A percentile compares a stretch with the other conserved stretches of the same genome.
phyloP scores from a whole-genome alignment of 2,113 vertebrate species.

The Passer domesticus region DNA sequence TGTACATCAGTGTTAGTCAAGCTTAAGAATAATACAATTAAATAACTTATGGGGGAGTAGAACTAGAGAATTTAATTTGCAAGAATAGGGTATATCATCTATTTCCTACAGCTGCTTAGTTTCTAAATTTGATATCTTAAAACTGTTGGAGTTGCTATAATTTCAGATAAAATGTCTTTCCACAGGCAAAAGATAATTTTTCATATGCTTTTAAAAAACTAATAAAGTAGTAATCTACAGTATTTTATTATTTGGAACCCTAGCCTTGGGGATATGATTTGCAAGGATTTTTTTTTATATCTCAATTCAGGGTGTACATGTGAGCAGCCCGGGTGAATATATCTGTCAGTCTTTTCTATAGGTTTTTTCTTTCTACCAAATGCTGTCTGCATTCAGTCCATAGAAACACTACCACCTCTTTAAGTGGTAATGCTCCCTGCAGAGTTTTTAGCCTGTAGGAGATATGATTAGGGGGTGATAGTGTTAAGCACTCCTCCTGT shows the following conservation, averaged over 20 bases:
- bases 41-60: constrained; percentile 49
- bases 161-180: constrained; percentile 80
- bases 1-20: constrained; percentile 38
- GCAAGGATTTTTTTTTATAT: constrained; percentile 68
- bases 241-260: constrained; percentile 79
- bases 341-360: constrained; percentile 49
- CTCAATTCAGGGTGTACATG: constrained; percentile 40
- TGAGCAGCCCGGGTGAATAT: constrained; percentile 14
- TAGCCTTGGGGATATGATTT: constrained; percentile 71
- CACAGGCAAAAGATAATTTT: constrained; percentile 77
- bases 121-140: constrained; percentile 69
- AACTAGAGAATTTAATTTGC: constrained; percentile 67
- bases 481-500: constrained; percentile 80
- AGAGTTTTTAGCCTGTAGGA: constrained; percentile 79
- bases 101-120: constrained; percentile 50
- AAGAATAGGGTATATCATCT: constrained; percentile 2
- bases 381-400: constrained; percentile 40
- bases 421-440: constrained; percentile 67
- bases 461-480: constrained; percentile 82
- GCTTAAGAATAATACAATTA: constrained; percentile 36
- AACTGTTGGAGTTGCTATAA: constrained; percentile 71
- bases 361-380: constrained; percentile 18
- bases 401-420: constrained; percentile 57
- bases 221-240: constrained; percentile 76
- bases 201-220: constrained; percentile 76